phyloP scores from a whole-genome alignment of 2,113 vertebrate species.

The Callocephalon fimbriatum region DNA sequence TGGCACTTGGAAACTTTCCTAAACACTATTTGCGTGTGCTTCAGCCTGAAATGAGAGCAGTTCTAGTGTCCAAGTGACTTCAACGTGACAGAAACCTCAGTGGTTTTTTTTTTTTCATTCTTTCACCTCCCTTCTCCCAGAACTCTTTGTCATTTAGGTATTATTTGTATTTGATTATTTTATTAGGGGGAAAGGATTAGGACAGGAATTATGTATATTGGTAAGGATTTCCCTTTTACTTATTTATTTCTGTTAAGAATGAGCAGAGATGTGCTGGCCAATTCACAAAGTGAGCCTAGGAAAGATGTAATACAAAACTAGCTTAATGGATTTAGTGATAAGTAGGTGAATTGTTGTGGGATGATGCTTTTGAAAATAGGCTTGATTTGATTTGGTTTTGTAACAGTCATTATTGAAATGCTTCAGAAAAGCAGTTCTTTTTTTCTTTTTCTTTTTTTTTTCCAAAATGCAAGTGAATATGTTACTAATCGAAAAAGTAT shows the following conservation, averaged over 20 bases:
- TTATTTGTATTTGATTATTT: neutral
- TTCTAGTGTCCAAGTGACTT: neutral
- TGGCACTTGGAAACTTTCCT: neutral
- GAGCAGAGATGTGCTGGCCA: neutral
- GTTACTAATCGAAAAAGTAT: neutral
- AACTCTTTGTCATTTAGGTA: neutral
- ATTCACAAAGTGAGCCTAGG: neutral
- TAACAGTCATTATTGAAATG: neutral
- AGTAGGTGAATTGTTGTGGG: conserved; percentile 33
- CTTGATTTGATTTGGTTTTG: conserved; percentile 26
- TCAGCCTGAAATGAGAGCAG: neutral
- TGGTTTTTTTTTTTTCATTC: neutral
- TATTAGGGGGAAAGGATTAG: neutral
- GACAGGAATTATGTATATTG: neutral
- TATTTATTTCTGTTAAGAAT: neutral
- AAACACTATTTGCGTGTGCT: rapidly evolving
- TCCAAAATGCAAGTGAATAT: neutral
- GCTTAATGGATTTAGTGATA: conserved; percentile 13
- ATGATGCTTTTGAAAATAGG: conserved; percentile 44
- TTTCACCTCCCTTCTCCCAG: neutral
- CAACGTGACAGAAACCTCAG: neutral
- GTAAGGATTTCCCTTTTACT: neutral
- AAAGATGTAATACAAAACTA: neutral
- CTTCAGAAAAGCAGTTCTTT: neutral
- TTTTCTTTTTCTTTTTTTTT: neutral